Evolutionary conservation across 2,113 vertebrate genomes (phyloP), one percentile per base, ranked within the genome.

Genomic region (Brachyhypopomus gauderio): DNA sequence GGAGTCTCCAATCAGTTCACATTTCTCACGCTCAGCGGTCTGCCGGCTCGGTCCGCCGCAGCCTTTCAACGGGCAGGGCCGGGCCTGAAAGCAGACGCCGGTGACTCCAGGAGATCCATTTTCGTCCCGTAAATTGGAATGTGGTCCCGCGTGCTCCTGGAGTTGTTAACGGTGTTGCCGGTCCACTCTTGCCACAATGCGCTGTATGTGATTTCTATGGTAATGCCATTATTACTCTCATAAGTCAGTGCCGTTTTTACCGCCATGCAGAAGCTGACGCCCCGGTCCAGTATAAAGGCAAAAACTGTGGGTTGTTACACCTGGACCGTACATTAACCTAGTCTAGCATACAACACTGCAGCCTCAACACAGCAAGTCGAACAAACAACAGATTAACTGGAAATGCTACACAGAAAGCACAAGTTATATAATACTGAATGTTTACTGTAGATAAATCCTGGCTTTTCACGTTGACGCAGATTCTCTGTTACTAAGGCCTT

Each of bases 1-100:
- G 88, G 88, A 90, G 88, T 86, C 36, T 64, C 85, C 87, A 92
- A 91, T 92, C 89, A 92, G 86, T 88, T 89, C 81, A 79, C 86
- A 88, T 89, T 91, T 87, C 85, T 85, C 77, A 79, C 79, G 45
- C 67, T 85, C 83, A 41, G 41, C 41, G 41, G 41, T 88, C 80
- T 85, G 79, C 77, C 84, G 80, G 84, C 86, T 85, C 74, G 75
- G 55, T 84, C 88, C 85, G 83, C 86, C 79, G 80, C 83, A 80
- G 77, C 67, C 79, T 62, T 86, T 78, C 23, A 83, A 79, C 75
- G 52, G 22, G 88, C 89, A 87, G 83, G 85, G 88, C 48, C 83
- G 71, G 82, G 23, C 82, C 72, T 0, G 52, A 83, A 60, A 87
- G 71, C 71, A 0, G 72, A 80, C 66, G 64, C 66, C 84, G 87